Evolutionary conservation across 2,113 vertebrate genomes (phyloP).

Genomic region (Diglossa brunneiventris): DNA sequence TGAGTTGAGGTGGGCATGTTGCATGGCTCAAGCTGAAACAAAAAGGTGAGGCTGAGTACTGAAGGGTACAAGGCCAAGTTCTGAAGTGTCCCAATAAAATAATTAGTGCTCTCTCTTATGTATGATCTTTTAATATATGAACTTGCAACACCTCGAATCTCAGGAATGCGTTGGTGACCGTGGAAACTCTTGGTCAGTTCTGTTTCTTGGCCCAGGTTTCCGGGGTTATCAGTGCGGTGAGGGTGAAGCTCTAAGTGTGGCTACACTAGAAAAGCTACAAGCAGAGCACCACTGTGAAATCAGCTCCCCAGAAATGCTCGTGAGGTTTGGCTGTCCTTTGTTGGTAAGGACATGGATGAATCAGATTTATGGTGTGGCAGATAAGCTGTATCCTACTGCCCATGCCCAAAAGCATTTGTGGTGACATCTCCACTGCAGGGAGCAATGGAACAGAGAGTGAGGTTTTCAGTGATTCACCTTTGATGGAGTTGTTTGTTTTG

Average conservation of each 20-base stretch:
- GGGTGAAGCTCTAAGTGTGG: neutral
- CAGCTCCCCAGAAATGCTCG: neutral
- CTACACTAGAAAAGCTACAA: slow-evolving; percentile 6
- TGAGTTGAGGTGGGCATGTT: neutral
- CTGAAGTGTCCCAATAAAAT: neutral
- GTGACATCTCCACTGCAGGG: neutral
- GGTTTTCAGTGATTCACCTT: neutral
- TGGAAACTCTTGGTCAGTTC: slow-evolving; percentile 1
- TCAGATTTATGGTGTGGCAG: neutral
- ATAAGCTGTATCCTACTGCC: neutral
- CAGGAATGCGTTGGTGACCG: neutral
- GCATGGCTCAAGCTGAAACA: neutral
- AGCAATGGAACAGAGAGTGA: neutral
- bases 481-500: neutral
- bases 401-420: neutral
- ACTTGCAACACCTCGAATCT: neutral
- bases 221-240: slow-evolving; percentile 23
- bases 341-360: neutral
- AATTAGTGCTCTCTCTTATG: neutral
- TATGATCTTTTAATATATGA: neutral
- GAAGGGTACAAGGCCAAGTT: neutral
- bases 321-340: neutral
- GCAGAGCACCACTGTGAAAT: neutral
- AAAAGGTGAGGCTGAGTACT: neutral
- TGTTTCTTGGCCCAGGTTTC: neutral